phyloP scores from a whole-genome alignment of 2,888 invertebrate species.

The Diarsia rubi region DNA sequence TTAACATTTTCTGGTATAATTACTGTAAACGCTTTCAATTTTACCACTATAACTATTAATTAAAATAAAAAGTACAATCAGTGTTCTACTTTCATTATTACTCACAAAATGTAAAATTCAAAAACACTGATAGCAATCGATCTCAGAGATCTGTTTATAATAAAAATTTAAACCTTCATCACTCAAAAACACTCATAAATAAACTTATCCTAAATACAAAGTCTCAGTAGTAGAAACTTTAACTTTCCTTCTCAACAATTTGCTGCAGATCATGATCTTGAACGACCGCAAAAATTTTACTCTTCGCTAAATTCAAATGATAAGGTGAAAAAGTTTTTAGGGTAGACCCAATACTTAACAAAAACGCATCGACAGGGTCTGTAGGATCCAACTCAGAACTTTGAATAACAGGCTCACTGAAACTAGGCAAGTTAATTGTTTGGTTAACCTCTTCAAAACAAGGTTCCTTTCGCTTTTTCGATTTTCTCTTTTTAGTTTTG shows the following conservation, averaged over 20 bases:
- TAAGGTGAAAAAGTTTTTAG: conserved; percentile 86
- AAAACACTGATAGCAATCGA: conserved; percentile 8
- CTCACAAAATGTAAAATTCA: background rate
- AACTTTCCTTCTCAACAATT: conserved; percentile 80
- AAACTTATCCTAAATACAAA: conserved; percentile 24
- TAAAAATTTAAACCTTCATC: background rate
- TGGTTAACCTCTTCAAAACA: conserved; percentile 63
- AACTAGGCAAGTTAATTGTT: conserved; percentile 62
- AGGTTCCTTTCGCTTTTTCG: conserved; percentile 44
- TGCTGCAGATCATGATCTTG: conserved; percentile 88
- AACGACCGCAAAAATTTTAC: conserved; percentile 86
- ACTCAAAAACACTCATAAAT: background rate
- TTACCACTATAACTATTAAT: background rate
- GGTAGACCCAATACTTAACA: conserved; percentile 85
- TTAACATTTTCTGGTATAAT: background rate
- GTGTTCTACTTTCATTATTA: background rate
- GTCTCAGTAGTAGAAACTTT: conserved; percentile 70
- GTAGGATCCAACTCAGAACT: conserved; percentile 77
- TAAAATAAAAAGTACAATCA: background rate
- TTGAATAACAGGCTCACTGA: conserved; percentile 66
- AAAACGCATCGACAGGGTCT: conserved; percentile 85
- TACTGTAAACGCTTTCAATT: background rate
- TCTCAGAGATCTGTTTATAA: conserved; percentile 8
- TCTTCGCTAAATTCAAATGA: conserved; percentile 86
- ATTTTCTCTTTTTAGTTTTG: conserved; percentile 55